Conservation (phyloP, 1,140 invertebrate species). For the Archivesica marissinica region DNA sequence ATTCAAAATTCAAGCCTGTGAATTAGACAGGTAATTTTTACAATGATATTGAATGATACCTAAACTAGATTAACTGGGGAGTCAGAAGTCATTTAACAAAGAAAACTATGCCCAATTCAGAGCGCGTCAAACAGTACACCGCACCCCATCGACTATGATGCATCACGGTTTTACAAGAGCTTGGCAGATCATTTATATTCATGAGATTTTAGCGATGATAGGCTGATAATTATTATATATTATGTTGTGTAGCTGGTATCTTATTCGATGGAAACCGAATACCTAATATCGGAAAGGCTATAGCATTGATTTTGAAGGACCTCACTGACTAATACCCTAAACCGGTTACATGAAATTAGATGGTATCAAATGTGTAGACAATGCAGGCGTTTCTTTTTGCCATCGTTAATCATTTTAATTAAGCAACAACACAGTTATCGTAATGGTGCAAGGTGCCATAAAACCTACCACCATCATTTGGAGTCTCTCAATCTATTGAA, state of each 20-base stretch:
- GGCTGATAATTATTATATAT: slow-evolving; percentile 17
- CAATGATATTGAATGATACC: slow-evolving; percentile 25
- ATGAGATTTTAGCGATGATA: slow-evolving; percentile 29
- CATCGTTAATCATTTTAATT: slow-evolving; percentile 38
- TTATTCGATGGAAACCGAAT: neutral
- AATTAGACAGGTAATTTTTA: slow-evolving; percentile 26
- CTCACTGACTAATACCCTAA: neutral
- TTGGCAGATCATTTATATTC: slow-evolving; percentile 48
- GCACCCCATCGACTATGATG: slow-evolving; percentile 21
- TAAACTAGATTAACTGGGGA: slow-evolving; percentile 11
- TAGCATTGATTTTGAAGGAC: slow-evolving; percentile 7
- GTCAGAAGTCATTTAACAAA: slow-evolving; percentile 17
- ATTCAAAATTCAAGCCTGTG: neutral
- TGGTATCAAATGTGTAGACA: neutral
- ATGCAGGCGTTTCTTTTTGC: neutral
- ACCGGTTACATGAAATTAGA: slow-evolving; percentile 23
- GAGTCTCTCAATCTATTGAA: neutral
- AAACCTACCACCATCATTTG: neutral
- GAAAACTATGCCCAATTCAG: neutral
- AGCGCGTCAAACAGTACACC: slow-evolving; percentile 15
- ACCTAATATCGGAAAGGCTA: slow-evolving; percentile 8
- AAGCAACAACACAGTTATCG: slow-evolving; percentile 17
- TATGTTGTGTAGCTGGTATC: slow-evolving; percentile 22
- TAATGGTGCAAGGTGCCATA: neutral
- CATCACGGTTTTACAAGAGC: slow-evolving; percentile 30